phyloP scores from a whole-genome alignment of 2,113 vertebrate species.

The Ondatra zibethicus region DNA sequence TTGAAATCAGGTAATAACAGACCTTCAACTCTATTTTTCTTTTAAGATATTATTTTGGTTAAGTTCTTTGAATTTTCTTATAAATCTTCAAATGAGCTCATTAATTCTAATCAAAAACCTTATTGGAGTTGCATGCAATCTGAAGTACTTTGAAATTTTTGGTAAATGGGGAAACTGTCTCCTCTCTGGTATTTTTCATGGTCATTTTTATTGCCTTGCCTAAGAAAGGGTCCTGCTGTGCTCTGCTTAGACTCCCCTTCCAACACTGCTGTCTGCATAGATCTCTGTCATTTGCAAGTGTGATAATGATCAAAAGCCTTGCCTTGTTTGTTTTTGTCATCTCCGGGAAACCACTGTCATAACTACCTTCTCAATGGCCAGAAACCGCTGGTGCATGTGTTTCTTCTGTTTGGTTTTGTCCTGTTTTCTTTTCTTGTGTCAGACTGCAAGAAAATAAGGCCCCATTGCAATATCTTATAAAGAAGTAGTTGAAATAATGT shows the following conservation, averaged over 20 bases:
- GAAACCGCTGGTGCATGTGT: not conserved
- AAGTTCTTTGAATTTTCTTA: not conserved
- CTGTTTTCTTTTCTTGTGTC: not conserved
- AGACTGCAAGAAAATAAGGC: not conserved
- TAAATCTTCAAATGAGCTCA: not conserved
- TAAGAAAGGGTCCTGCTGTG: not conserved
- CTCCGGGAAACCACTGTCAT: not conserved
- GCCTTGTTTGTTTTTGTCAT: not conserved
- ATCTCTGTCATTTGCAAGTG: not conserved
- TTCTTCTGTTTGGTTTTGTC: not conserved
- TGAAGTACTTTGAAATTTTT: not conserved
- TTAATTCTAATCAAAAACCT: not conserved
- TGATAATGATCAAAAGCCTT: not conserved
- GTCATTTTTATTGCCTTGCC: conserved; percentile 3
- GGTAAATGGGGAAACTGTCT: not conserved
- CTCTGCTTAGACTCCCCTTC: not conserved
- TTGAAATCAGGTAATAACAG: not conserved
- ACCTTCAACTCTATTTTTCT: not conserved
- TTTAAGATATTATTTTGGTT: not conserved
- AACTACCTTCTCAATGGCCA: conserved; percentile 6
- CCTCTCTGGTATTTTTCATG: not conserved
- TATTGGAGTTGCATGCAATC: not conserved
- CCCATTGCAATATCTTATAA: not conserved
- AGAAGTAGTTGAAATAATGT: not conserved
- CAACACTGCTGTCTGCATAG: not conserved